phyloP scores from a whole-genome alignment of 2,113 vertebrate species.

The Ptyas mucosa region DNA sequence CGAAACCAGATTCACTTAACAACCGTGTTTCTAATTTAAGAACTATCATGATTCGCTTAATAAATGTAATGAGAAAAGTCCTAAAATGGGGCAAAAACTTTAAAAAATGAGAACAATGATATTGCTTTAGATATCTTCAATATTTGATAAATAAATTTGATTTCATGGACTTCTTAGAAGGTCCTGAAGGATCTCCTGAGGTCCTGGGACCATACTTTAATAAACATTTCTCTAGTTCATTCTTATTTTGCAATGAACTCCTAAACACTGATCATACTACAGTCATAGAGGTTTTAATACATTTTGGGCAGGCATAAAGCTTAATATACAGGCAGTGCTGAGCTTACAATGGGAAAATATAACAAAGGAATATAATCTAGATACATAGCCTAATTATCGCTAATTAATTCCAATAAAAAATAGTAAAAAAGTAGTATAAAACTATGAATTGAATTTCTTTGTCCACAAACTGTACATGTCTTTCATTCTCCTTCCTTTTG shows the following conservation, averaged over 20 bases:
- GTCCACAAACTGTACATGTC: not conserved
- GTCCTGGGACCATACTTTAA: not conserved
- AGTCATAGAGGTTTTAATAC: not conserved
- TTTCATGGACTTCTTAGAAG: not conserved
- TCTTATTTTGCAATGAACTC: not conserved
- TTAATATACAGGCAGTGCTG: too few relatives aligned
- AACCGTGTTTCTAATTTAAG: too few relatives aligned
- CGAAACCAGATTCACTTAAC: too few relatives aligned
- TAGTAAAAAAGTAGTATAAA: not conserved
- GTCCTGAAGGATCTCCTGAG: not conserved
- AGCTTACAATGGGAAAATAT: too few relatives aligned
- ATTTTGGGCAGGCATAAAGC: too few relatives aligned
- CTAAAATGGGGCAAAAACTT: too few relatives aligned
- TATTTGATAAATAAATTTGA: not conserved
- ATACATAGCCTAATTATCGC: not conserved
- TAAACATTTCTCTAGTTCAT: not conserved
- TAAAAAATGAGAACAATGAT: too few relatives aligned
- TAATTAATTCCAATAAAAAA: not conserved
- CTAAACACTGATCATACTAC: not conserved
- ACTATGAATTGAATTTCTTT: not conserved
- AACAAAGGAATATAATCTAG: not conserved
- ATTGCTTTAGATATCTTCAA: too few relatives aligned
- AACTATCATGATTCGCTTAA: too few relatives aligned
- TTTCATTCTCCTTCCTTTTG: constrained; percentile 7
- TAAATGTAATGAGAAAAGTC: too few relatives aligned